These are phyloP conservation scores for Microcebus ravelobensis DNA, from an alignment of 2,113 vertebrate species.

Conservation along the genomic window DNA sequence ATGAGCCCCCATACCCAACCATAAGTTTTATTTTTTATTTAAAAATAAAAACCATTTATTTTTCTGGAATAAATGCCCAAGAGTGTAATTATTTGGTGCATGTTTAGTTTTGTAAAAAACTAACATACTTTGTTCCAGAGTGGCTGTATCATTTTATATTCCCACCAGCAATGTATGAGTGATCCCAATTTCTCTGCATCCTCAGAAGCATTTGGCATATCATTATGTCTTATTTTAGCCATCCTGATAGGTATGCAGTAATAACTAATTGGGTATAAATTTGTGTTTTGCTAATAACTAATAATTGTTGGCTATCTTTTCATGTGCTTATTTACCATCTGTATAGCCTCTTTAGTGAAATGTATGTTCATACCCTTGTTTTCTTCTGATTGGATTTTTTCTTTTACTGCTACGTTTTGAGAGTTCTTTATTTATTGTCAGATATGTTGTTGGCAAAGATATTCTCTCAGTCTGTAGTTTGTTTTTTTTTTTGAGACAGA, in stretches of 20 bases:
- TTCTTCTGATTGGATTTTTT: background rate
- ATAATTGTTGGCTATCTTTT: background rate
- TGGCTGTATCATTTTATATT: background rate
- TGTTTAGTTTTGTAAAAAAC: background rate
- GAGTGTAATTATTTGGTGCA: background rate
- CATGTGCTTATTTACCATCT: background rate
- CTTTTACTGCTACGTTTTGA: background rate
- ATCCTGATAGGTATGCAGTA: background rate
- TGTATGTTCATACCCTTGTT: background rate
- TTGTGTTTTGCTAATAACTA: background rate
- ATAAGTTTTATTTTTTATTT: background rate
- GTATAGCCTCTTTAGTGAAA: background rate
- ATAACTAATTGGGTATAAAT: background rate
- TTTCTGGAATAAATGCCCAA: background rate
- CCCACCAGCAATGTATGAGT: background rate
- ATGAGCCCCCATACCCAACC: too few relatives aligned
- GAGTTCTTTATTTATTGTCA: background rate
- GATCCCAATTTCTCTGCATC: background rate
- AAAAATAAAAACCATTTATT: background rate
- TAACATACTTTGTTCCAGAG: background rate
- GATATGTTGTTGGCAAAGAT: background rate
- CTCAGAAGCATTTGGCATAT: background rate
- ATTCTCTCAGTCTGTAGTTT: background rate
- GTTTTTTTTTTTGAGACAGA: too few relatives aligned
- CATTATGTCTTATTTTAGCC: constrained; percentile 6